A percentile compares a stretch with the other conserved stretches of the same genome.
Conservation (phyloP, 2,113 vertebrate genomes). For the Cyrtonyx montezumae region DNA sequence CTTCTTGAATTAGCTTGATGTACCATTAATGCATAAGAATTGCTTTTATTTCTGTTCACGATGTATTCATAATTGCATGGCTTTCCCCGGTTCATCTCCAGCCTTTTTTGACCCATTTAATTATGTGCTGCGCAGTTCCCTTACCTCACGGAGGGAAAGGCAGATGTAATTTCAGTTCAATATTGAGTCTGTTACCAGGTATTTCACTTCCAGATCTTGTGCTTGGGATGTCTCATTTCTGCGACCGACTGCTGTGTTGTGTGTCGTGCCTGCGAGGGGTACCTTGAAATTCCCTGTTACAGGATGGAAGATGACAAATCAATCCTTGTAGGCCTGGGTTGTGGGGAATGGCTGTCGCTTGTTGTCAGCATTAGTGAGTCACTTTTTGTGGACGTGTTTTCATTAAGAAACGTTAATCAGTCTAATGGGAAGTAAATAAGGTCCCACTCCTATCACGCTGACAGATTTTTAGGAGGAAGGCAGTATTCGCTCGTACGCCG, state of each 20-base stretch:
- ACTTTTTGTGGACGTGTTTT: not conserved
- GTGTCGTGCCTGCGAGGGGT: not conserved
- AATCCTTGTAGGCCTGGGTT: rapidly evolving
- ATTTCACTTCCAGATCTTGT: not conserved
- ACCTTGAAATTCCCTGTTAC: not conserved
- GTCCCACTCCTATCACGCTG: not conserved
- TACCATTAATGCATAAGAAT: conserved; percentile 77
- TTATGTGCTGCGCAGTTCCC: not conserved
- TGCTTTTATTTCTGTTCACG: conserved; percentile 78
- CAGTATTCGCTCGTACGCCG: rapidly evolving
- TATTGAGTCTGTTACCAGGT: not conserved
- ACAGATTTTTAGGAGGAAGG: not conserved
- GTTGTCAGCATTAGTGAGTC: not conserved
- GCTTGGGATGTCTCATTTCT: not conserved
- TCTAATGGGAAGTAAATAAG: not conserved
- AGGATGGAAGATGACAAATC: not conserved
- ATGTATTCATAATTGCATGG: conserved; percentile 58
- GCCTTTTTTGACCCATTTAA: conserved; percentile 71
- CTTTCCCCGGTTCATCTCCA: conserved; percentile 24
- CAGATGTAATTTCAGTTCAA: not conserved
- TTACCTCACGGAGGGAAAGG: not conserved
- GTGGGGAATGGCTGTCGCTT: not conserved
- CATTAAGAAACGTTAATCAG: not conserved
- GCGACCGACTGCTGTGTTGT: rapidly evolving
- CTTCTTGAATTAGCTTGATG: conserved; percentile 78